Evolutionary conservation across 1,140 invertebrate species (phyloP).

Genomic region (Euura lappo): DNA sequence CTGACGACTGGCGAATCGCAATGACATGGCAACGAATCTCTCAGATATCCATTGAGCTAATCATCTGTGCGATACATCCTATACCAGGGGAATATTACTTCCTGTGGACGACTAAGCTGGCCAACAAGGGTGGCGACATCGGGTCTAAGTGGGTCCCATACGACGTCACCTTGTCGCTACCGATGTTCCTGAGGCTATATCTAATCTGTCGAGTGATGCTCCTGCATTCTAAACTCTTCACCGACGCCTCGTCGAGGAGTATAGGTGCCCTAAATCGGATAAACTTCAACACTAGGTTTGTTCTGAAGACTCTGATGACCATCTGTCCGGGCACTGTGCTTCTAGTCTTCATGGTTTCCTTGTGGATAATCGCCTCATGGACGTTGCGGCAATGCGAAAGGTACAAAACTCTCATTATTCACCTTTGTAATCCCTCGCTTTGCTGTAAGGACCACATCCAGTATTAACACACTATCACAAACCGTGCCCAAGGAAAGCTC

Average conservation of each 20-base stretch:
- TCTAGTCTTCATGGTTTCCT: conserved; percentile 97
- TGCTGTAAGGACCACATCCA: neutral
- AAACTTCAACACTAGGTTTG: conserved; percentile 99
- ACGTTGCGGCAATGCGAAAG: conserved; percentile 98
- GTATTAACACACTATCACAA: neutral
- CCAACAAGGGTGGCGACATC: conserved; percentile 87
- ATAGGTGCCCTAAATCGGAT: conserved; percentile 98
- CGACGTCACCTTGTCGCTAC: conserved; percentile 95
- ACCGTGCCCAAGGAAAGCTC: neutral
- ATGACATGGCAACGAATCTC: conserved; percentile 96
- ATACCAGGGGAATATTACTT: conserved; percentile 97
- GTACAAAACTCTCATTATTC: conserved; percentile 62
- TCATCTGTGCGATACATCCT: conserved; percentile 96
- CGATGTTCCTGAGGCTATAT: conserved; percentile 99
- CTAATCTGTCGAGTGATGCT: conserved; percentile 99
- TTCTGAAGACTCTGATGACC: conserved; percentile 99
- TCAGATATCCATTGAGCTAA: conserved; percentile 91
- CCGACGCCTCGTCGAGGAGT: conserved; percentile 93
- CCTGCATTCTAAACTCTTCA: conserved; percentile 98
- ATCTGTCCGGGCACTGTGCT: conserved; percentile 99
- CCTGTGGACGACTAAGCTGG: conserved; percentile 93
- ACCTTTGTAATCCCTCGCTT: conserved; percentile 9
- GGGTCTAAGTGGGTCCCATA: conserved; percentile 87
- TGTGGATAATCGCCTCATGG: conserved; percentile 99
- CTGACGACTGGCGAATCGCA: conserved; percentile 99